A percentile compares a stretch with the other conserved stretches of the same genome.
Conservation (phyloP, 2,888 invertebrate species). For the Lingula anatina region DNA sequence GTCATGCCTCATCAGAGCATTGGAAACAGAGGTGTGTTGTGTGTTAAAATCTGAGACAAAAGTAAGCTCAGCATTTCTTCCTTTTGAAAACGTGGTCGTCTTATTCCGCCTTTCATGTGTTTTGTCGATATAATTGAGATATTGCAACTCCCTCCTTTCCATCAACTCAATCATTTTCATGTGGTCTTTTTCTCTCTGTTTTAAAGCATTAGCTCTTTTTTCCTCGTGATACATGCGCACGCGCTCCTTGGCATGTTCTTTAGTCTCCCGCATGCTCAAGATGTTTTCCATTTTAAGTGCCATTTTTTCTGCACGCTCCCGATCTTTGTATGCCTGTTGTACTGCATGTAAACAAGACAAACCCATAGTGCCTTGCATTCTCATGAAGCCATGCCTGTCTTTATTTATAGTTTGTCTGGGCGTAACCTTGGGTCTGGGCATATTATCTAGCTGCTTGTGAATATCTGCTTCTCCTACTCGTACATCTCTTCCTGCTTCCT, state of each 20-base stretch:
- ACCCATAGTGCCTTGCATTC: conserved; percentile 42
- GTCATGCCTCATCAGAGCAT: conserved; percentile 46
- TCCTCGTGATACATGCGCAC: conserved; percentile 37
- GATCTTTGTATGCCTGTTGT: conserved; percentile 45
- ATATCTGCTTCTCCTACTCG: conserved; percentile 37
- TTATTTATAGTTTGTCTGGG: conserved; percentile 18
- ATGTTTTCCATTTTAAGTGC: conserved; percentile 38
- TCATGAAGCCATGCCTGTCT: conserved; percentile 33
- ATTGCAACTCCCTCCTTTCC: conserved; percentile 32
- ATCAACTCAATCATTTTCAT: conserved; percentile 27
- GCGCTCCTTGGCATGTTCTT: conserved; percentile 36
- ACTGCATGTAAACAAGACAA: conserved; percentile 46
- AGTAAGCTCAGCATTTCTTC: conserved; percentile 26
- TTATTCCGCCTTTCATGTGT: conserved; percentile 26
- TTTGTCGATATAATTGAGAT: conserved; percentile 30
- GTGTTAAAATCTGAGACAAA: conserved; percentile 44
- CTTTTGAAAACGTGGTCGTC: conserved; percentile 21
- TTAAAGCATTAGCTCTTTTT: conserved; percentile 25
- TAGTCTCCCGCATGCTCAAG: conserved; percentile 33
- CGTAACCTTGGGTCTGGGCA: conserved; percentile 18
- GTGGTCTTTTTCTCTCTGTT: conserved; percentile 30
- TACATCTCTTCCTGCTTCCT: conserved; percentile 39
- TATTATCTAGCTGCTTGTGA: conserved; percentile 19
- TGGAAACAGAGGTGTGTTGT: conserved; percentile 49
- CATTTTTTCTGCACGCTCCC: conserved; percentile 37